Conservation (phyloP, 1,140 invertebrate genomes). For the Bombus vancouverensis region DNA sequence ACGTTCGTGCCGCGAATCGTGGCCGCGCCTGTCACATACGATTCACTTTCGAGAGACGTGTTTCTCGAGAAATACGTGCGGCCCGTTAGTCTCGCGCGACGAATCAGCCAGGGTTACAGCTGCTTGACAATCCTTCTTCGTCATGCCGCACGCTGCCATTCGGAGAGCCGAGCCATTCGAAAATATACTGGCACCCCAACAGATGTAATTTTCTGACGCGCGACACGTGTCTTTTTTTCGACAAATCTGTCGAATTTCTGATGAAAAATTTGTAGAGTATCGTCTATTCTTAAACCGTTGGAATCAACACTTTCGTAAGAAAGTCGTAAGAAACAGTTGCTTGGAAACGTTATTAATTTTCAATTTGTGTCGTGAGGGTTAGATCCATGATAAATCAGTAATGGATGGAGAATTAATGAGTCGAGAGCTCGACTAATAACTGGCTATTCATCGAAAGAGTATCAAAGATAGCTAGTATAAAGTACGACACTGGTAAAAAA, state of each 20-base stretch:
- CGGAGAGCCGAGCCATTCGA: neutral
- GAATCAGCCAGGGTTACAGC: constrained; percentile 33
- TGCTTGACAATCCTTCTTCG: constrained; percentile 41
- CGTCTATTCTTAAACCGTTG: neutral
- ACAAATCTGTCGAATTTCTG: neutral
- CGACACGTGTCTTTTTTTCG: neutral
- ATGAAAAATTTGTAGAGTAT: neutral
- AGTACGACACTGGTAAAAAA: too few relatives aligned
- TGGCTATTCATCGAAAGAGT: too few relatives aligned
- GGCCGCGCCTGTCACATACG: neutral
- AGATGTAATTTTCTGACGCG: constrained; percentile 15
- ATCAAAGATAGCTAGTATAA: too few relatives aligned
- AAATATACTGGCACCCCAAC: neutral
- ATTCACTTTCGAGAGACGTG: constrained; percentile 4
- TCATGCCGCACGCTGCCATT: neutral
- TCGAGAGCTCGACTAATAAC: neutral
- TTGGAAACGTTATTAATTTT: neutral
- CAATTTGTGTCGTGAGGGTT: neutral
- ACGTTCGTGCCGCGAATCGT: neutral
- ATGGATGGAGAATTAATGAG: too few relatives aligned
- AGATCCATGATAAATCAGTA: neutral
- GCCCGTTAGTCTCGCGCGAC: constrained; percentile 16
- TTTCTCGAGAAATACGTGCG: constrained; percentile 24
- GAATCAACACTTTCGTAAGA: too few relatives aligned
- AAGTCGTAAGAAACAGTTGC: too few relatives aligned